phyloP scores from a whole-genome alignment of 2,113 vertebrate genomes.

The Sisor rabdophorus region DNA sequence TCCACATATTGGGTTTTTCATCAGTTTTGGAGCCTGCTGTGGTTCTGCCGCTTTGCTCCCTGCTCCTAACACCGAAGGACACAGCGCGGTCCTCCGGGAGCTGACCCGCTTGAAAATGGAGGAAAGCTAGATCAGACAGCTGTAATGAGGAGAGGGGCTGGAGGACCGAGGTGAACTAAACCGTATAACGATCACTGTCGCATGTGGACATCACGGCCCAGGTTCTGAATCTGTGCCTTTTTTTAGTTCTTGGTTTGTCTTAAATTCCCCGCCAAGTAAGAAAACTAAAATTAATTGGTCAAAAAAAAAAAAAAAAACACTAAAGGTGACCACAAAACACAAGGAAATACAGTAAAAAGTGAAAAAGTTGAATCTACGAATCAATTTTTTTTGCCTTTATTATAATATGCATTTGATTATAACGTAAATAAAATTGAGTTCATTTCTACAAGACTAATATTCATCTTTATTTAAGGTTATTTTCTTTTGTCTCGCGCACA shows the following conservation, averaged over 20 bases:
- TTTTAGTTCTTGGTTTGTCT: background rate
- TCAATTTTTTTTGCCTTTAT: too few relatives aligned
- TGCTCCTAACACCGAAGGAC: constrained; percentile 53
- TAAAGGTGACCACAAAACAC: background rate
- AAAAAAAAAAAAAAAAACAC: background rate
- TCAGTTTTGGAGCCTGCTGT: background rate
- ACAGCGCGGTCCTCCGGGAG: constrained; percentile 50
- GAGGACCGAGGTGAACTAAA: constrained; percentile 19
- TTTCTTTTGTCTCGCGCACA: too few relatives aligned
- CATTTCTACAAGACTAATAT: too few relatives aligned
- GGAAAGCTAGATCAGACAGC: constrained; percentile 49
- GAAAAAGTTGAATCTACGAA: too few relatives aligned
- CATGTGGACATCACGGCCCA: background rate
- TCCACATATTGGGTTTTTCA: background rate
- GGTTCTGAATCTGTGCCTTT: background rate
- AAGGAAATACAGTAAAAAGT: background rate
- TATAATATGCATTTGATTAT: too few relatives aligned
- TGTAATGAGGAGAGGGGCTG: constrained; percentile 23
- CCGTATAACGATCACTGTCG: background rate
- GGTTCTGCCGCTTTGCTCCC: background rate
- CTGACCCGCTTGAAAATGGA: constrained; percentile 53
- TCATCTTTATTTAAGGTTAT: too few relatives aligned
- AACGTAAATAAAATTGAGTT: too few relatives aligned
- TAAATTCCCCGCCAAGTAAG: background rate
- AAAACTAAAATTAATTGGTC: background rate